Percentiles rank a stretch among this genome's conserved stretches.
Evolutionary conservation across 2,888 invertebrate genomes (phyloP).

Genomic region (Drosophila macrospina): DNA sequence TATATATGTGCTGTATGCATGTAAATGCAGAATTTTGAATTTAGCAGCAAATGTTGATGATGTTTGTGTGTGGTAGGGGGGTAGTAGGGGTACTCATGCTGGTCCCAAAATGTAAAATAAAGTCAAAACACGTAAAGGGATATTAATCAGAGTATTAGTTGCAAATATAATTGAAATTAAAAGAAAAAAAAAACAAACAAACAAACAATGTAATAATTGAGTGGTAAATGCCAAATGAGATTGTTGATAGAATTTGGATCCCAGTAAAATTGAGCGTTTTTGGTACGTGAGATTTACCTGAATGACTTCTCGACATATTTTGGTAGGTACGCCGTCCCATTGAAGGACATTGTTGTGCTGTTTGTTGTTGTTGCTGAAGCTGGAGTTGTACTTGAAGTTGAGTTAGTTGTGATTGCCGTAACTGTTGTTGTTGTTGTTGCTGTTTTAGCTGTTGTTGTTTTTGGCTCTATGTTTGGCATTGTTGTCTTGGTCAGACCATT

Average conservation of each 20-base stretch:
- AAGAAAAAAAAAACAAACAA: conserved; percentile 8
- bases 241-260: conserved; percentile 11
- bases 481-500: conserved; percentile 40
- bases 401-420: conserved; percentile 6
- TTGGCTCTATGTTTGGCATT: conserved; percentile 23
- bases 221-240: conserved; percentile 38
- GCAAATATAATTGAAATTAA: neutral
- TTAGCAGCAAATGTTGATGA: conserved; percentile 37
- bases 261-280: conserved; percentile 27
- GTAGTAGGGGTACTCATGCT: conserved; percentile 51
- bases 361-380: conserved; percentile 26
- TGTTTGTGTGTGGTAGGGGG: neutral
- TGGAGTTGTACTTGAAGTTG: conserved; percentile 33
- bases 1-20: conserved; percentile 29
- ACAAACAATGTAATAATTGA: conserved; percentile 36
- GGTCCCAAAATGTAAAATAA: neutral
- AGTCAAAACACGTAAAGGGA: conserved; percentile 22
- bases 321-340: conserved; percentile 83
- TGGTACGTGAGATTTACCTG: conserved; percentile 83
- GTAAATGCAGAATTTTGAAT: conserved; percentile 45
- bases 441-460: neutral
- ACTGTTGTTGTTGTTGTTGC: conserved; percentile 14
- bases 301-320: conserved; percentile 86
- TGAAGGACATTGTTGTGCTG: conserved; percentile 59
- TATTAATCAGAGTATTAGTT: conserved; percentile 15